Conservation (phyloP, 2,113 vertebrate genomes). For the Burhinus oedicnemus region DNA sequence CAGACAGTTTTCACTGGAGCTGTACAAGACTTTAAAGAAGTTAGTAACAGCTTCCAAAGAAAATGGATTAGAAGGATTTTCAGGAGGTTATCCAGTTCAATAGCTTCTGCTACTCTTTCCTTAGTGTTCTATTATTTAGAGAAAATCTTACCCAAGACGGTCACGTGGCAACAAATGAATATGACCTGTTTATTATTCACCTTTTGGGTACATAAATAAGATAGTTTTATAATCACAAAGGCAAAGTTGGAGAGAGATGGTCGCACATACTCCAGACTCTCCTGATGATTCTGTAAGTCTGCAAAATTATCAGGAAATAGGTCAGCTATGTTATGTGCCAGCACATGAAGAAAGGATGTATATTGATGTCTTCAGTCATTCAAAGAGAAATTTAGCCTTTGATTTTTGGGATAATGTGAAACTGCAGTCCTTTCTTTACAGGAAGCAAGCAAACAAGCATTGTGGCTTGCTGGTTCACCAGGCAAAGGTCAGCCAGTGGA, state of each 20-base stretch:
- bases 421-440: not conserved
- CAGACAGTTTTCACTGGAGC: not conserved
- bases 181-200: not conserved
- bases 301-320: not conserved
- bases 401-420: not conserved
- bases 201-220: not conserved
- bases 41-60: not conserved
- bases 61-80: not conserved
- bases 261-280: not conserved
- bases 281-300: not conserved
- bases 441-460: not conserved
- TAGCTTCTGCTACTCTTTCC: not conserved
- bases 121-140: not conserved
- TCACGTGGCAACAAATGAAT: not conserved
- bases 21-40: not conserved
- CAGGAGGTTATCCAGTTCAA: not conserved
- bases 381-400: not conserved
- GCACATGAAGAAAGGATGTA: not conserved
- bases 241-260: not conserved
- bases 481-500: not conserved
- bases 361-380: not conserved
- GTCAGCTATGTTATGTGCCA: not conserved
- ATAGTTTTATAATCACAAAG: not conserved
- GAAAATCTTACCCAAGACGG: not conserved
- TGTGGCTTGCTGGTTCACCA: not conserved